Conservation (phyloP, 2,888 invertebrate genomes). For the Melanostoma mellinum region DNA sequence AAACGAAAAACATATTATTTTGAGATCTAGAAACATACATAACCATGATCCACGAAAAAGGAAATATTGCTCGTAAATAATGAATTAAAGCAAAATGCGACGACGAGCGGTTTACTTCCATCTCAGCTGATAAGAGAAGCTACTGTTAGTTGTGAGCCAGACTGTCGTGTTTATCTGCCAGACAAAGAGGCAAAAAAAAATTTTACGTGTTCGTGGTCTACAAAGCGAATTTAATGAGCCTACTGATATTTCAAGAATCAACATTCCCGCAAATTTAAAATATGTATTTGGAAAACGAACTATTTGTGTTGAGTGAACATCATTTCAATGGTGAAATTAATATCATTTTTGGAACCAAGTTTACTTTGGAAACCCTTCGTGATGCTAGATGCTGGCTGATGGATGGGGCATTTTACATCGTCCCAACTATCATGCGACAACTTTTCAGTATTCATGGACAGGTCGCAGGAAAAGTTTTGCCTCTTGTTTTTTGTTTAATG, state of each 20-base stretch:
- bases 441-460: too few relatives aligned
- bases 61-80: too few relatives aligned
- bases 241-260: slow-evolving; percentile 8
- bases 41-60: not conserved
- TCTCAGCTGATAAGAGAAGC: too few relatives aligned
- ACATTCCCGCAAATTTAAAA: slow-evolving; percentile 24
- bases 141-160: not conserved
- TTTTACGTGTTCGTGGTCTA: not conserved
- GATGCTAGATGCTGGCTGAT: slow-evolving; percentile 39
- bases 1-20: not conserved
- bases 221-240: slow-evolving; percentile 29
- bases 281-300: slow-evolving; percentile 31
- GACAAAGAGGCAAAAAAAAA: not conserved
- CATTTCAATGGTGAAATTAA: slow-evolving; percentile 14
- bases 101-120: too few relatives aligned
- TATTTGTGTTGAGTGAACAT: slow-evolving; percentile 17
- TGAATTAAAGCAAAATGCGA: too few relatives aligned
- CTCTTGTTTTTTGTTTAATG: too few relatives aligned
- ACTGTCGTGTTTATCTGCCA: slow-evolving; percentile 17
- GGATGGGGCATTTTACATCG: not conserved
- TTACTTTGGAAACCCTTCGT: slow-evolving; percentile 4
- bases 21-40: too few relatives aligned
- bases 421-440: too few relatives aligned
- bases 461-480: too few relatives aligned
- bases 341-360: slow-evolving; percentile 35